Conservation (phyloP, 2,113 vertebrate genomes). For the Parotia lawesii region DNA sequence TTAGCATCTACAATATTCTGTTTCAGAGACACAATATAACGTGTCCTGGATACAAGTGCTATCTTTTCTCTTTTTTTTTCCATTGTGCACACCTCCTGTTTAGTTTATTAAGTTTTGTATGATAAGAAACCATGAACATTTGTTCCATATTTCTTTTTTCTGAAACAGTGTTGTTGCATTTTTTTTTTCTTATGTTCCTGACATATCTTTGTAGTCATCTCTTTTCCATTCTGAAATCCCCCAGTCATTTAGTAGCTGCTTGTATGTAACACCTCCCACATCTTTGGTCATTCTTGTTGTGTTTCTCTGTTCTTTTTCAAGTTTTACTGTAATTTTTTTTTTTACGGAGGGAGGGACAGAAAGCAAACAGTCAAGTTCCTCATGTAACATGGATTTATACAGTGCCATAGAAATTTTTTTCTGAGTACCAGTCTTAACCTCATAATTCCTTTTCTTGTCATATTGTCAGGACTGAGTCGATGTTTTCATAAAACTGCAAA, state of each 20-base stretch:
- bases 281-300: neutral
- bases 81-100: neutral
- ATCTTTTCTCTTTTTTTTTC: neutral
- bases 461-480: neutral
- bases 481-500: neutral
- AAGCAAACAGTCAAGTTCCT: neutral
- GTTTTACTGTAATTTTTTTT: neutral
- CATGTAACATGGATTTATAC: neutral
- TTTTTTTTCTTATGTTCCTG: neutral
- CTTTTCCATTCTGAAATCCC: neutral
- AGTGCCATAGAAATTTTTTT: neutral
- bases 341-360: neutral
- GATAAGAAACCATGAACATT: neutral
- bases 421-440: neutral
- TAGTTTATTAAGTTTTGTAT: neutral
- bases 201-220: neutral
- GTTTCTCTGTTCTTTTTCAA: neutral
- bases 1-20: neutral
- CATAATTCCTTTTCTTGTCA: neutral
- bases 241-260: neutral
- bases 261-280: neutral
- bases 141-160: neutral
- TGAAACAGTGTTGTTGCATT: neutral
- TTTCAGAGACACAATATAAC: neutral
- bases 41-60: neutral